These are phyloP conservation scores for Mechanitis mazaeus DNA, from an alignment of 2,888 invertebrate species.

Conservation along the genomic window DNA sequence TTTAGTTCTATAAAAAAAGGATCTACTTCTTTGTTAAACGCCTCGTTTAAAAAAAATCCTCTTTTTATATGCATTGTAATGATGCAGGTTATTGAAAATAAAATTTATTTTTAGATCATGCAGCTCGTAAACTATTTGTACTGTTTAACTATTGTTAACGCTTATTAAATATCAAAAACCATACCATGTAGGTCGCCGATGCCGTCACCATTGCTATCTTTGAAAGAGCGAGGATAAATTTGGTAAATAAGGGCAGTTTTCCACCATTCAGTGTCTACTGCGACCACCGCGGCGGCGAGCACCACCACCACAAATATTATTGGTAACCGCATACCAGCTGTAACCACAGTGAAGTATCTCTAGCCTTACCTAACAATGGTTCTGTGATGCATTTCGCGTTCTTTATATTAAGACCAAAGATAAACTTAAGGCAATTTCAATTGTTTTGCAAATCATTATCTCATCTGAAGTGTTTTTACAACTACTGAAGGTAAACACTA, in stretches of 20 bases:
- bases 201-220: slow-evolving; percentile 84
- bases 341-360: slow-evolving; percentile 3
- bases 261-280: slow-evolving; percentile 80
- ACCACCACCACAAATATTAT: slow-evolving; percentile 16
- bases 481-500: not conserved
- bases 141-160: no score
- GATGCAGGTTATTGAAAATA: not conserved
- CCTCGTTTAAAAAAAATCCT: no score
- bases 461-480: slow-evolving; percentile 5
- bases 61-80: no score
- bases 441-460: slow-evolving; percentile 7
- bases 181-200: slow-evolving; percentile 85
- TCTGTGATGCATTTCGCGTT: slow-evolving; percentile 1
- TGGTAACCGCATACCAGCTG: slow-evolving; percentile 18
- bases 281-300: slow-evolving; percentile 14
- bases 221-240: slow-evolving; percentile 85
- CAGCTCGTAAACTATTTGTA: no score
- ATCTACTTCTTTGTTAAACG: no score
- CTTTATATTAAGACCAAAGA: slow-evolving; percentile 14
- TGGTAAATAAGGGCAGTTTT: slow-evolving; percentile 85
- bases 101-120: not conserved
- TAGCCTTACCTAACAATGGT: slow-evolving; percentile 8
- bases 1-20: no score
- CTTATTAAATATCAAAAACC: slow-evolving; percentile 17
- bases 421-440: slow-evolving; percentile 8